Percentiles rank a stretch among this genome's conserved stretches.
Evolutionary conservation across 2,888 invertebrate genomes (phyloP).

Genomic region (Tupiocoris notatus): DNA sequence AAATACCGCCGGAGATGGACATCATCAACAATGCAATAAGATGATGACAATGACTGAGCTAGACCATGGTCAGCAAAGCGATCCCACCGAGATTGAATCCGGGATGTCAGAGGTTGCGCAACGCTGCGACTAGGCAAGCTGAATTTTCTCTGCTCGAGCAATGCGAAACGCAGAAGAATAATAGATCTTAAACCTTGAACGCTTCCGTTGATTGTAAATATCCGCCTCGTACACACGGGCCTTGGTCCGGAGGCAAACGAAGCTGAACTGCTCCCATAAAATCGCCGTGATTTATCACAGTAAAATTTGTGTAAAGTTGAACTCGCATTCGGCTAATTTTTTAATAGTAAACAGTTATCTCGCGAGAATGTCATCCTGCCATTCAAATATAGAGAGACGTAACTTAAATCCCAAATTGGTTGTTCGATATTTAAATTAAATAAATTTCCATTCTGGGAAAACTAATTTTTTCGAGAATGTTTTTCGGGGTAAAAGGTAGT

Average conservation of each 20-base stretch:
- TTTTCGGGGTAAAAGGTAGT: no score
- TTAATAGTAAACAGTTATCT: no score
- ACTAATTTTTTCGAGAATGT: no score
- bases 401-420: no score
- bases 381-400: no score
- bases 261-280: not conserved
- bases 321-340: no score
- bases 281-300: not conserved
- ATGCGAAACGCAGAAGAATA: not conserved
- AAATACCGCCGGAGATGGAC: no score
- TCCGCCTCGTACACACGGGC: not conserved
- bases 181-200: not conserved
- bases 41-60: not conserved
- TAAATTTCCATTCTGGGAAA: no score
- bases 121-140: not conserved
- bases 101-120: not conserved
- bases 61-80: not conserved
- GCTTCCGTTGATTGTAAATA: not conserved
- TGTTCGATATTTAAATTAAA: no score
- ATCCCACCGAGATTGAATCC: not conserved
- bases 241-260: not conserved
- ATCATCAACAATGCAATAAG: not conserved
- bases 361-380: no score
- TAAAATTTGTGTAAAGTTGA: no score
- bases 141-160: not conserved